These are phyloP conservation scores for Vollenhovia emeryi DNA, from an alignment of 1,140 invertebrate genomes.

Conservation along the genomic window DNA sequence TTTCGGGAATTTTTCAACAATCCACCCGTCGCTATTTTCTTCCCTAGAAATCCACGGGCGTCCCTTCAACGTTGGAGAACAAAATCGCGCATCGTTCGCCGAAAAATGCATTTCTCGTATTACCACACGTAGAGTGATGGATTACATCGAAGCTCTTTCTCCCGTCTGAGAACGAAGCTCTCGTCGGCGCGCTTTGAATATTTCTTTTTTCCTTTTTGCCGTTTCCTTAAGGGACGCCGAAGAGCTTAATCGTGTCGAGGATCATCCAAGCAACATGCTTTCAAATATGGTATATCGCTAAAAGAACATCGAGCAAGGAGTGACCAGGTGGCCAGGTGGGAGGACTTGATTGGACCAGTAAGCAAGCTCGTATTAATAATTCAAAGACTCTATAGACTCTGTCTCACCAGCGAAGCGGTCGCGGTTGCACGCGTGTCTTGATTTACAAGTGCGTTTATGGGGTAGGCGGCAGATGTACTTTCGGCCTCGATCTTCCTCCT, in stretches of 20 bases:
- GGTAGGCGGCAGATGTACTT: conserved; percentile 80
- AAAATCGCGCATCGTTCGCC: neutral
- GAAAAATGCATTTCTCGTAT: conserved; percentile 14
- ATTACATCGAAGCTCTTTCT: conserved; percentile 64
- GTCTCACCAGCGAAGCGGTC: conserved; percentile 56
- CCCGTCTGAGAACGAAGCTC: conserved; percentile 53
- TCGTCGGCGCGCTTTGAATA: conserved; percentile 66
- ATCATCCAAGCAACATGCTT: conserved; percentile 74
- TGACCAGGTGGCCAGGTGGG: conserved; percentile 79
- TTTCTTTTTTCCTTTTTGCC: conserved; percentile 1
- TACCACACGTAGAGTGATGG: conserved; percentile 61
- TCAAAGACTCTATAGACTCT: conserved; percentile 73
- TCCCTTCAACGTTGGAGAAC: conserved; percentile 6
- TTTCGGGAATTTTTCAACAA: neutral
- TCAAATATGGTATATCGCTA: conserved; percentile 72
- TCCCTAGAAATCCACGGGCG: neutral
- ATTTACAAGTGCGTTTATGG: conserved; percentile 83
- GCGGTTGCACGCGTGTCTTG: conserved; percentile 72
- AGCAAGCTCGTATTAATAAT: conserved; percentile 81
- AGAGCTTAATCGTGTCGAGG: conserved; percentile 72
- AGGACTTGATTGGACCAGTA: conserved; percentile 81
- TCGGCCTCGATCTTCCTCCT: conserved; percentile 50
- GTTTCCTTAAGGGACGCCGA: conserved; percentile 65
- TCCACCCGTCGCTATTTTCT: neutral
- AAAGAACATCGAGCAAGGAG: conserved; percentile 72